Evolutionary conservation across 2,888 invertebrate genomes (phyloP).

Genomic region (Beris chalybata): DNA sequence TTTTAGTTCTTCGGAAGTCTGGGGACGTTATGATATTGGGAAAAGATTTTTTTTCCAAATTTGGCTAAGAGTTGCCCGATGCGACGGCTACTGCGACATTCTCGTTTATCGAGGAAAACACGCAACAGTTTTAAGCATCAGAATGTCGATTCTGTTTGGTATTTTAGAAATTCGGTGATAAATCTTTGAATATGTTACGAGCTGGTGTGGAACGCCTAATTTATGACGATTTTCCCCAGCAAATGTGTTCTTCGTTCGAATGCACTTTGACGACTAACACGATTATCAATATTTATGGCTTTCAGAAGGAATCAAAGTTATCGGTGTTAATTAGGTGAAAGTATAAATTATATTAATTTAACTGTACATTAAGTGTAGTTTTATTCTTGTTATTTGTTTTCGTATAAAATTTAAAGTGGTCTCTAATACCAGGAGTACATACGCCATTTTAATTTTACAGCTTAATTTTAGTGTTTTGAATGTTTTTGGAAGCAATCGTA

Average conservation of each 20-base stretch:
- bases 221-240: constrained; percentile 29
- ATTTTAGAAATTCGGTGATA: constrained; percentile 42
- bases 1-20: too few species aligned
- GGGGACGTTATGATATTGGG: neutral
- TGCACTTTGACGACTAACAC: constrained; percentile 11
- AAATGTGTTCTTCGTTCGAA: constrained; percentile 1
- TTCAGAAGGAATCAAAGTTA: constrained; percentile 24
- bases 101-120: constrained; percentile 16
- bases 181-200: constrained; percentile 37
- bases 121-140: constrained; percentile 27
- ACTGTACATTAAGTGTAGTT: constrained; percentile 3
- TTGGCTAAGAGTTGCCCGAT: neutral
- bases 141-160: constrained; percentile 29
- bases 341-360: constrained; percentile 18
- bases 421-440: too few species aligned
- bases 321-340: constrained; percentile 26
- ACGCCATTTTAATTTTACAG: too few species aligned
- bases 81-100: constrained; percentile 10
- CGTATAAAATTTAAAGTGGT: too few species aligned
- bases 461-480: too few species aligned
- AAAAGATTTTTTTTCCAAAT: neutral
- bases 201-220: constrained; percentile 24
- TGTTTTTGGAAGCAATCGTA: too few species aligned
- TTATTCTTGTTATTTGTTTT: neutral
- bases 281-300: constrained; percentile 32